Base-by-base conservation (phyloP, 2,113 vertebrate genomes). In the Mionectes macconnelli region DNA sequence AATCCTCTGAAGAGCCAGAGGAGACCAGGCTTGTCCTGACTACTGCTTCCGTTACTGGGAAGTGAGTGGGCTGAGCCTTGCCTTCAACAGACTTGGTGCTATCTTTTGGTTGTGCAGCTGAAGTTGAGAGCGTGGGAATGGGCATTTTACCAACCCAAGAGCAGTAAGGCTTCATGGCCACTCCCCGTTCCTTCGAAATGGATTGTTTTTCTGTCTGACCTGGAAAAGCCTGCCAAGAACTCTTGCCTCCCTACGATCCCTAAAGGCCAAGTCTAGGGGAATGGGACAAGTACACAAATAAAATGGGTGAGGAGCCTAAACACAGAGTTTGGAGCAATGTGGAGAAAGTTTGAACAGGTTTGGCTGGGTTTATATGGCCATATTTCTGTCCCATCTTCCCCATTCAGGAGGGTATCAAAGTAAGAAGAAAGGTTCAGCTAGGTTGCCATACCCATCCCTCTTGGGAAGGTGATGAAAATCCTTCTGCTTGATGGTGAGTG, bases 1-100 rank as follows among this genome's bases (percentile, higher is more conserved):
- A 93, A 55, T 88, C 42, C 35, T 94, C 44, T 77, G 72, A 73
- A 88, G 53, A 85, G 45, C 37, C 1, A 3, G 14, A 66, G 83
- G 63, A 60, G n/a, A 49, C 24, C 35, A 57, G 72, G 42, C 64
- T 88, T 92, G 28, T 67, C 45, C 76, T 90, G 5, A 24, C 45
- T 93, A 28, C 40, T 85, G n/a, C 82, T 94, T 86, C 63, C 50
- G 90, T 83, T 62, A 45, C 82, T 84, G 72, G 88, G 88, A 90
- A 97, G 50, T 59, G 72, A 88, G 79, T 90, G 63, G 92, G 55
- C 79, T 86, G 33, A 93, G 75, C 50, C 55, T 88, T 93, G 85
- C 23, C 45, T 93, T 94, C 59, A 84, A 1, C 75, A 83, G 62
- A 76, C 1, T 28, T 85, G 24, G 20, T 83, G 57, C 63, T 91